Evolutionary conservation across 1,140 invertebrate genomes (phyloP).

Genomic region (Paramacrobiotus metropolitanus): DNA sequence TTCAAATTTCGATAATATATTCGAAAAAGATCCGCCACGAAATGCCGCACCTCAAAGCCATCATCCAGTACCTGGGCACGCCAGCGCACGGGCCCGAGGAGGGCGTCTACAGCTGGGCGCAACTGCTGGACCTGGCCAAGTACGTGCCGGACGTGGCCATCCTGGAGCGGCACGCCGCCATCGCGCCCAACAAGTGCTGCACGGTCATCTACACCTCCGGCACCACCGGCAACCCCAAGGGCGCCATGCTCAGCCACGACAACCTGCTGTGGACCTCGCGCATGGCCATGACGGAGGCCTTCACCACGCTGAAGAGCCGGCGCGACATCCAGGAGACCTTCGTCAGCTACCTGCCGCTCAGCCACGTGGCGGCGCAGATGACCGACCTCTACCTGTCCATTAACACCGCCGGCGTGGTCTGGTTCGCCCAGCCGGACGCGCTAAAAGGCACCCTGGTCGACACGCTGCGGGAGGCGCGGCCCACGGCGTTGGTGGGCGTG

Average conservation of each 20-base stretch:
- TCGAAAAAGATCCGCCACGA: constrained; percentile 41
- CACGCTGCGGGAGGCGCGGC: background rate
- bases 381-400: too few species aligned
- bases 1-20: too few species aligned
- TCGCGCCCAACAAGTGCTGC: too few species aligned
- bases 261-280: constrained; percentile 14
- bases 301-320: constrained; percentile 1
- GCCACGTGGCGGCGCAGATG: too few species aligned
- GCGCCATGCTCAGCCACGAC: too few species aligned
- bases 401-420: constrained; percentile 12
- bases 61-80: constrained; percentile 12
- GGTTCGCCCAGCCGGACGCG: too few species aligned
- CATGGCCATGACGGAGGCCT: background rate
- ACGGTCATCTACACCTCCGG: too few species aligned
- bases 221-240: constrained; percentile 16
- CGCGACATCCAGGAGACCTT: too few species aligned
- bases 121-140: constrained; percentile 15
- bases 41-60: constrained; percentile 48
- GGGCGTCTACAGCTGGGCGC: constrained; percentile 15
- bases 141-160: too few species aligned
- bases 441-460: constrained; percentile 12
- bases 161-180: too few species aligned
- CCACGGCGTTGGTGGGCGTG: constrained; percentile 3
- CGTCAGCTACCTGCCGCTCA: constrained; percentile 15
- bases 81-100: constrained; percentile 8